Percentiles rank a stretch among this genome's conserved stretches.
Evolutionary conservation across 2,113 vertebrate genomes (phyloP).

Genomic region (Entosphenus tridentatus): DNA sequence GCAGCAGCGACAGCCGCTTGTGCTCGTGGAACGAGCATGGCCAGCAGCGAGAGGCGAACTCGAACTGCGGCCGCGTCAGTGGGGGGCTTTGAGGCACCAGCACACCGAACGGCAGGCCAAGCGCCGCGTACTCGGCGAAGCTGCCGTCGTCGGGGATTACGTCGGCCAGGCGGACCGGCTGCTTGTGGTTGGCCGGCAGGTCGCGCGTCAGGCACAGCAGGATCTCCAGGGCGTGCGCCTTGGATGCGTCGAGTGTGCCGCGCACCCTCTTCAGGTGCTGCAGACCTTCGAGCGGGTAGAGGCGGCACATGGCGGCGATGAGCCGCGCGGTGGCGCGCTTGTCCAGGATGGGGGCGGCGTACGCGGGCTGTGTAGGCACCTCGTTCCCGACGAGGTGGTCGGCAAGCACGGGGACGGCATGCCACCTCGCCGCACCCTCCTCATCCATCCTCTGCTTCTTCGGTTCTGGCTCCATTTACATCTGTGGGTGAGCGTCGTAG

Average conservation of each 20-base stretch:
- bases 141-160: constrained; percentile 19
- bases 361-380: constrained; percentile 15
- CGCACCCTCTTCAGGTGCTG: constrained; percentile 51
- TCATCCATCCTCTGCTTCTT: background rate
- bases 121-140: constrained; percentile 14
- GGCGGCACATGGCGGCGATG: constrained; percentile 22
- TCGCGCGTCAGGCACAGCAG: constrained; percentile 30
- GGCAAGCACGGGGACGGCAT: constrained; percentile 35
- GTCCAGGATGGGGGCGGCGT: constrained; percentile 35
- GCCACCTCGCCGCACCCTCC: constrained; percentile 21
- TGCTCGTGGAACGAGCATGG: constrained; percentile 44
- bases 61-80: constrained; percentile 43
- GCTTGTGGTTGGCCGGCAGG: background rate
- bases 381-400: constrained; percentile 21
- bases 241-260: constrained; percentile 13
- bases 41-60: constrained; percentile 36
- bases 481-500: too few species aligned
- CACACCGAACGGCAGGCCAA: constrained; percentile 41
- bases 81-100: constrained; percentile 28
- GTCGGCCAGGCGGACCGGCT: constrained; percentile 10
- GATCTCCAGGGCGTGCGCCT: constrained; percentile 28
- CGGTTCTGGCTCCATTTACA: background rate
- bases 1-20: constrained; percentile 24
- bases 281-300: constrained; percentile 24
- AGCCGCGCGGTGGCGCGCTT: constrained; percentile 40